A percentile compares a stretch with the other conserved stretches of the same genome.
phyloP scores from a whole-genome alignment of 1,140 invertebrate species.

The Notospermus geniculatus region DNA sequence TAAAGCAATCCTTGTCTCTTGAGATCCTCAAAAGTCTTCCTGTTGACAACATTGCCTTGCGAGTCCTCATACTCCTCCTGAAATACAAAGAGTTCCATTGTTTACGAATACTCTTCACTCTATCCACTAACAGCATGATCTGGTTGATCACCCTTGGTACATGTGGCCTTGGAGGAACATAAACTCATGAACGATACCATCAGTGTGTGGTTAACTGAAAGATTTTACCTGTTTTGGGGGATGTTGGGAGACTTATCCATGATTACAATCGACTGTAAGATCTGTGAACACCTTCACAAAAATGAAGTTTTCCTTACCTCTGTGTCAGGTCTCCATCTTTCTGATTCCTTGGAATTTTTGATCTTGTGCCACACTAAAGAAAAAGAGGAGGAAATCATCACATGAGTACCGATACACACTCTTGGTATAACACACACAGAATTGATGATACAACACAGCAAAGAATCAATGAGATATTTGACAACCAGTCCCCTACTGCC shows the following conservation, averaged over 20 bases:
- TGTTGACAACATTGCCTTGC: slow-evolving; percentile 96
- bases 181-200: neutral
- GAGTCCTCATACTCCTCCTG: slow-evolving; percentile 99
- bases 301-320: slow-evolving; percentile 58
- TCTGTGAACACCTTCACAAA: too few species aligned
- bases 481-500: too few species aligned
- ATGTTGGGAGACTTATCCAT: neutral
- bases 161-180: neutral
- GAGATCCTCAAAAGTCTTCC: slow-evolving; percentile 97
- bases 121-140: too few species aligned
- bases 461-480: too few species aligned
- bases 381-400: slow-evolving; percentile 42
- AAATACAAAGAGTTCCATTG: too few species aligned
- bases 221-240: neutral
- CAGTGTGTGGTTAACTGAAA: neutral
- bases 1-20: slow-evolving; percentile 95
- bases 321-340: slow-evolving; percentile 91
- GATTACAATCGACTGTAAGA: too few species aligned
- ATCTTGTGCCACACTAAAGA: slow-evolving; percentile 91
- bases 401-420: neutral
- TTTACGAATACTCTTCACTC: too few species aligned
- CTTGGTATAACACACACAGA: slow-evolving; percentile 3
- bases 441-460: neutral
- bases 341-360: slow-evolving; percentile 89
- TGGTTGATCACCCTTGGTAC: neutral